A percentile compares a stretch with the other conserved stretches of the same genome.
These are phyloP conservation scores for Amblyjoppa fuscipennis DNA, from an alignment of 2,888 invertebrate species.

Conservation along the genomic window DNA sequence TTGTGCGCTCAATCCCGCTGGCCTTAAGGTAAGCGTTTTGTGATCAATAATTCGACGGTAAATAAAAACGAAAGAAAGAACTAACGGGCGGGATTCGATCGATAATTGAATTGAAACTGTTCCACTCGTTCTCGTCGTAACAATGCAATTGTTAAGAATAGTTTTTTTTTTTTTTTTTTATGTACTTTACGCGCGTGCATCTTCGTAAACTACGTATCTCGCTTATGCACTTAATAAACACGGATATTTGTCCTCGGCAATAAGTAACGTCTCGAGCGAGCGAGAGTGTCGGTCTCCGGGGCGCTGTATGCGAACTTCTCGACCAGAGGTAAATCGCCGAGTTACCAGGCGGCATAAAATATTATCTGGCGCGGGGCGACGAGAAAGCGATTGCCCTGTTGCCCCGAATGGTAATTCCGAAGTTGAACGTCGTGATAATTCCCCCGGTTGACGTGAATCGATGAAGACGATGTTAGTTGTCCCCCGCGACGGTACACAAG, in stretches of 20 bases:
- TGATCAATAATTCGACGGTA: not conserved
- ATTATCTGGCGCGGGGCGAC: not conserved
- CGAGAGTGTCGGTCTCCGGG: not conserved
- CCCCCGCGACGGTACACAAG: not conserved
- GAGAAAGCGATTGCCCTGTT: not conserved
- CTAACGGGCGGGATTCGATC: not conserved
- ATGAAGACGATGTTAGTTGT: not conserved
- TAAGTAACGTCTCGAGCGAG: not conserved
- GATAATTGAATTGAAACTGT: slow-evolving; percentile 64
- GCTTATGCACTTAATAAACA: not conserved
- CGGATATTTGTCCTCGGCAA: not conserved
- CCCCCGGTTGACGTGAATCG: not conserved
- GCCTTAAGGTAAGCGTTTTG: slow-evolving; percentile 88
- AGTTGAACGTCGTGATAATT: not conserved
- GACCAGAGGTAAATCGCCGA: not conserved
- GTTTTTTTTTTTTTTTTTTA: not conserved
- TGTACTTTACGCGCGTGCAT: not conserved
- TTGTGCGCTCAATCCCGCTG: slow-evolving; percentile 90
- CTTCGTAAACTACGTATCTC: not conserved
- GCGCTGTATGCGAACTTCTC: not conserved
- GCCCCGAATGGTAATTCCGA: not conserved
- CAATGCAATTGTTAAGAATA: not conserved
- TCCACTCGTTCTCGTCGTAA: not conserved
- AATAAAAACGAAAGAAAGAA: not conserved
- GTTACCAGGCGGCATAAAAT: not conserved